Base-by-base conservation (phyloP, 2,797 vertebrate genomes). In the Diplodus puntazzo region DNA sequence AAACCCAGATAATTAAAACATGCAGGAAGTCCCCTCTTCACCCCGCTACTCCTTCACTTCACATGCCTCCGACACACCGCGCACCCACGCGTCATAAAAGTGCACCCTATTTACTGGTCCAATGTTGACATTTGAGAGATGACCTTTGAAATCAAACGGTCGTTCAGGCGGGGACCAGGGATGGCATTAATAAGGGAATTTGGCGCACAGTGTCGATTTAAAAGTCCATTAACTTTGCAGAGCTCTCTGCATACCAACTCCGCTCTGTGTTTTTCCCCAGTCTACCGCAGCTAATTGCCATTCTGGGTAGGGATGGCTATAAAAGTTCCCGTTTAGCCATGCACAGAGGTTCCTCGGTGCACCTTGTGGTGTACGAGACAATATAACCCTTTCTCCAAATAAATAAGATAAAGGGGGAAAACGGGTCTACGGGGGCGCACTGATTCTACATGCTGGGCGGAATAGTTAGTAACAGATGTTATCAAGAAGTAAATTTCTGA, bases 161-260 rank as follows among this genome's bases (percentile, higher is more conserved):
- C 59, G 75, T 58, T 73, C 79, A 81, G 84, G 84, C 91, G 80
- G 90, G 89, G 95, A 92, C 84, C 86, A 81, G 92, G 92, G 90
- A 94, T 80, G 67, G 74, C 92, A 91, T 95, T 96, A 96, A 96
- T 95, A 94, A 95, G 92, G 94, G 94, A 92, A 96, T 96, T 95
- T 90, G 94, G 92, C 90, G 89, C 85, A 89, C 91, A 90, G 93
- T 94, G 92, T 95, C 94, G 88, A 94, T 96, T 97, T 97, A 96
- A 95, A 96, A 96, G 95, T 95, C 95, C 92, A 96, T 97, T 97
- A 97, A 94, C 93, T 96, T 96, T 86, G 93, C 92, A 75, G 89
- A 89, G 94, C 94, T 95, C 93, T 94, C 93, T 95, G 95, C 94
- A 94, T 95, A 92, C 92, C 92, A 94, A 96, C 92, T 91, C 82